Percentiles rank a stretch among this genome's conserved stretches.
phyloP scores from a whole-genome alignment of 2,797 vertebrate species.

The Pempheris klunzingeri region DNA sequence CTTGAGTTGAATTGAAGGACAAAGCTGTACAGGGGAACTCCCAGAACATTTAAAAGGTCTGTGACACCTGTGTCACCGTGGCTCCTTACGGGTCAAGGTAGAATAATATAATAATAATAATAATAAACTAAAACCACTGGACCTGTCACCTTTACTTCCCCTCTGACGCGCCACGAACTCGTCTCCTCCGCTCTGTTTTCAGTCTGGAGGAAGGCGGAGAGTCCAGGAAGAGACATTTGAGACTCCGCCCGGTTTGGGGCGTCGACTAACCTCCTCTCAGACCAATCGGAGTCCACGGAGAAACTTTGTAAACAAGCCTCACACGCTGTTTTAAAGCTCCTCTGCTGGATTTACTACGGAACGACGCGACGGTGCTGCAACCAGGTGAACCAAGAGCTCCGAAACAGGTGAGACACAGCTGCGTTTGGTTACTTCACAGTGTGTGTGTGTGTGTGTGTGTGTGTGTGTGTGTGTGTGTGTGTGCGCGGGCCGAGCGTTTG shows the following conservation, averaged over 20 bases:
- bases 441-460: no score
- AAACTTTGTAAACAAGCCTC: slow-evolving; percentile 88
- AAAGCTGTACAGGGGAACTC: no score
- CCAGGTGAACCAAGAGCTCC: fast-evolving
- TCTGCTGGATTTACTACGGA: slow-evolving; percentile 27
- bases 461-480: background rate
- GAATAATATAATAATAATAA: no score
- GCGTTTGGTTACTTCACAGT: no score
- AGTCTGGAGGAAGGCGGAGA: slow-evolving; percentile 15
- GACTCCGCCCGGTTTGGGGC: slow-evolving; percentile 77
- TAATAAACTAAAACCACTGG: no score
- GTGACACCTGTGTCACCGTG: no score
- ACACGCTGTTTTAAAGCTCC: slow-evolving; percentile 74
- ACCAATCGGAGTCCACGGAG: slow-evolving; percentile 80
- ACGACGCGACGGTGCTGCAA: slow-evolving; percentile 33
- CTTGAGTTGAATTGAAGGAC: no score
- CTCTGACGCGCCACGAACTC: background rate
- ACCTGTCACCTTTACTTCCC: no score
- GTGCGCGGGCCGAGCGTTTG: slow-evolving; percentile 12
- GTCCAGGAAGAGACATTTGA: slow-evolving; percentile 50
- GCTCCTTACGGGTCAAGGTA: no score
- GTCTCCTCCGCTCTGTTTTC: background rate
- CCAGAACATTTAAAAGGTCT: no score
- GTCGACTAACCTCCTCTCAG: slow-evolving; percentile 60
- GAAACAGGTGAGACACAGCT: slow-evolving; percentile 48